phyloP scores from a whole-genome alignment of 2,888 invertebrate species.

The Lasiommata megera region DNA sequence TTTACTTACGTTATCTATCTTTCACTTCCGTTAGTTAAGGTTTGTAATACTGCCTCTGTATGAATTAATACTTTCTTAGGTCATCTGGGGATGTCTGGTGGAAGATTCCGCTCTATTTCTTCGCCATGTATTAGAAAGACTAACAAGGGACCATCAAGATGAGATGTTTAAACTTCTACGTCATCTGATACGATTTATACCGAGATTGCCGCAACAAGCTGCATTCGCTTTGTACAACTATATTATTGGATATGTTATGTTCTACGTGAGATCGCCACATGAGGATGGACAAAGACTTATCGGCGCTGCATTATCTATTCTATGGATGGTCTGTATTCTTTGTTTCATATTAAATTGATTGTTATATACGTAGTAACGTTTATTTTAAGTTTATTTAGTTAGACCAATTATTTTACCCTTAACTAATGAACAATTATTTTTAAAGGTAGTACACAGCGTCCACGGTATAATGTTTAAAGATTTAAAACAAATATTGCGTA shows the following conservation, averaged over 20 bases:
- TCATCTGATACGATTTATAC: slow-evolving; percentile 95
- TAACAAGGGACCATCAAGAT: slow-evolving; percentile 96
- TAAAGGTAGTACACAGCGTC: slow-evolving; percentile 96
- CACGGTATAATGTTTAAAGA: slow-evolving; percentile 99
- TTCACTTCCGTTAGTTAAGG: no score
- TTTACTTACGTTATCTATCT: no score
- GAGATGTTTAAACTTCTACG: slow-evolving; percentile 96
- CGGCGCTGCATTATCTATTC: slow-evolving; percentile 95
- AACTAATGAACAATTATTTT: slow-evolving; percentile 26
- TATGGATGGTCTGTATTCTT: slow-evolving; percentile 92
- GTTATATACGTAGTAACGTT: no score
- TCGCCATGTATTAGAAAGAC: slow-evolving; percentile 95
- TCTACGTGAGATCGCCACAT: slow-evolving; percentile 97
- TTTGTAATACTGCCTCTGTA: background rate
- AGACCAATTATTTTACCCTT: no score
- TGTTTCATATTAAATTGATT: no score
- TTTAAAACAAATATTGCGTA: slow-evolving; percentile 97
- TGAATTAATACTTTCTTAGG: slow-evolving; percentile 69
- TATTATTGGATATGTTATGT: slow-evolving; percentile 99
- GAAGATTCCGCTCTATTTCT: slow-evolving; percentile 98
- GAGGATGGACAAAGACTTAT: slow-evolving; percentile 97
- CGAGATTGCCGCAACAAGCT: slow-evolving; percentile 96
- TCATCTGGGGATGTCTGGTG: slow-evolving; percentile 98
- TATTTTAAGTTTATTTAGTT: no score
- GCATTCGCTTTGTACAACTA: slow-evolving; percentile 99